A percentile compares a stretch with the other conserved stretches of the same genome.
Conservation (phyloP, 2,888 invertebrate species). For the Halictus ligatus region DNA sequence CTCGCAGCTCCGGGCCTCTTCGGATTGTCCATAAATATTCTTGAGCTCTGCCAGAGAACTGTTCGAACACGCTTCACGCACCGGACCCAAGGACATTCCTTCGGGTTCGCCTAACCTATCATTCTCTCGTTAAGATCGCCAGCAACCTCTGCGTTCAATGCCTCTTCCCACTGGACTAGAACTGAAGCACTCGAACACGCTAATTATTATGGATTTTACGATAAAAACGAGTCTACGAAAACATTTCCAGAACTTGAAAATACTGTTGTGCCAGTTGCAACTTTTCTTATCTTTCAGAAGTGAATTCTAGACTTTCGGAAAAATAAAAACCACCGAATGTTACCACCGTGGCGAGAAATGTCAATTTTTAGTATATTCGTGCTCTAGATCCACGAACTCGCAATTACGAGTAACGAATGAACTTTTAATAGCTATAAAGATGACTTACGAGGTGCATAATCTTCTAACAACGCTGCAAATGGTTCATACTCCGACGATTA, state of each 20-base stretch:
- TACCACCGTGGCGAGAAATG: not conserved
- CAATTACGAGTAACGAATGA: not conserved
- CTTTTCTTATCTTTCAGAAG: not conserved
- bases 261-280: no score
- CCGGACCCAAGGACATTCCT: constrained; percentile 14
- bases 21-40: constrained; percentile 63
- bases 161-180: not conserved
- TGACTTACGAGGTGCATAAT: not conserved
- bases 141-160: no score
- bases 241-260: no score
- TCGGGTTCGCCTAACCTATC: not conserved
- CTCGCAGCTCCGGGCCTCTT: constrained; percentile 64
- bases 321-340: no score
- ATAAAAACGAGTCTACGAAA: no score
- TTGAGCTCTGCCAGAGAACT: constrained; percentile 34
- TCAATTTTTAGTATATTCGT: not conserved
- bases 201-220: no score
- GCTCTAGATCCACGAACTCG: not conserved
- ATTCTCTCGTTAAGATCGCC: not conserved
- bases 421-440: not conserved
- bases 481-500: not conserved
- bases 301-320: not conserved
- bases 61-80: constrained; percentile 45
- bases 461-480: not conserved
- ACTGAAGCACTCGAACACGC: no score